Percentiles rank a stretch among this genome's conserved stretches.
These are phyloP conservation scores for Scleropages formosus DNA, from an alignment of 2,797 vertebrate species.

Conservation along the genomic window DNA sequence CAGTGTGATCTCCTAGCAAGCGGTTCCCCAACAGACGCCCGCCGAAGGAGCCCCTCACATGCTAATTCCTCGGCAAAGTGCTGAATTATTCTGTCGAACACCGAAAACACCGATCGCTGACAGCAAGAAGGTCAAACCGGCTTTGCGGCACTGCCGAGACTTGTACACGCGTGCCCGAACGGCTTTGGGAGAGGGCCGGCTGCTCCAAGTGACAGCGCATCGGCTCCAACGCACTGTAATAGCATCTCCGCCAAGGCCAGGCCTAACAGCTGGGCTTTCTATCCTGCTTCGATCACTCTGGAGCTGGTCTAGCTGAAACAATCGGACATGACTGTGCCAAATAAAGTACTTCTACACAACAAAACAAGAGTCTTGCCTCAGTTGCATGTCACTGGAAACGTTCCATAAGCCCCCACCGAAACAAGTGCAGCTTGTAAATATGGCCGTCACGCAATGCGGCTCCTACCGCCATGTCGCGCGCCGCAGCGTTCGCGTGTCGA, in stretches of 20 bases:
- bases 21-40: background rate
- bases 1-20: conserved; percentile 19
- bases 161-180: background rate
- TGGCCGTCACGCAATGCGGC: no score
- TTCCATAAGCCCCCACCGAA: no score
- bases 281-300: no score
- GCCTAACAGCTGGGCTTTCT: no score
- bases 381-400: no score
- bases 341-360: background rate
- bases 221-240: background rate
- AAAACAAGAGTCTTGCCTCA: background rate
- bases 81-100: conserved; percentile 32
- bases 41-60: conserved; percentile 22
- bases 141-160: background rate
- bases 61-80: conserved; percentile 10
- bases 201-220: background rate
- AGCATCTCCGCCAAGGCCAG: background rate
- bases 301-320: no score
- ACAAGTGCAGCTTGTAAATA: no score
- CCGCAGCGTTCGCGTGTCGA: background rate
- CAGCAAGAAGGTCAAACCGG: conserved; percentile 5
- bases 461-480: background rate
- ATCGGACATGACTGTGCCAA: background rate
- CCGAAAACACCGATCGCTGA: conserved; percentile 18
- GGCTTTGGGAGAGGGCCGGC: background rate